Evolutionary conservation across 2,113 vertebrate species (phyloP), one percentile per base, ranked within the genome.

Genomic region (Macrotus californicus): DNA sequence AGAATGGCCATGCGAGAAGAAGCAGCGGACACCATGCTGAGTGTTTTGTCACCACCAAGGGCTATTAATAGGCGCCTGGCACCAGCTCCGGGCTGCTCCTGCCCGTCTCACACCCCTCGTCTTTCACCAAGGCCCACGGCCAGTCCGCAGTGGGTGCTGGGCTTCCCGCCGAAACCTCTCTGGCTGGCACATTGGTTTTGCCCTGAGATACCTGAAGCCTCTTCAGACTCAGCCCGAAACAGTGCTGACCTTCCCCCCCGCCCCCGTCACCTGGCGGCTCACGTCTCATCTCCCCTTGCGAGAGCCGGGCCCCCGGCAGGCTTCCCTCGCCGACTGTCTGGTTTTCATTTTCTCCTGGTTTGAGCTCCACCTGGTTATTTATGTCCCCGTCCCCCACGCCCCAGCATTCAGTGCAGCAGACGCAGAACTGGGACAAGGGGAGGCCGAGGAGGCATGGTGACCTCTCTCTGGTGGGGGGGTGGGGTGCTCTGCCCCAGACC

Each of bases 191-290:
- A 29, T 67, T 34, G 56, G 56, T 89, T 80, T 34, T 70, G 89
- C 82, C 83, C 91, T 84, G 83, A 96, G 79, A 93, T 83, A 89
- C 94, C 96, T 84, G 93, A 80, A 94, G 94, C 91, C 95, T 96
- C 94, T 97, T 94, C 95, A 91, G 87, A 92, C 87, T 84, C 93
- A 87, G 82, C 91, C 93, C 93, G 70, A 96, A 96, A 97, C 95
- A 97, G 95, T 91, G 4, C 86, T 91, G 96, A 96, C 96, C 96
- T 96, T 94, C 94, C 89, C 7, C 69, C 86, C 54, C n/a, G n/a
- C n/a, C 83, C 91, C 19, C 87, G 54, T 95, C 96, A 96, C 96
- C 96, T 88, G 92, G 96, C 69, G 80, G 73, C 91, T 96, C 88
- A 29, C 19, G 86, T 94, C 94, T 91, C 85, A 4, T 29, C 96